phyloP scores from a whole-genome alignment of 2,888 invertebrate genomes.

The Drosophila histrio region DNA sequence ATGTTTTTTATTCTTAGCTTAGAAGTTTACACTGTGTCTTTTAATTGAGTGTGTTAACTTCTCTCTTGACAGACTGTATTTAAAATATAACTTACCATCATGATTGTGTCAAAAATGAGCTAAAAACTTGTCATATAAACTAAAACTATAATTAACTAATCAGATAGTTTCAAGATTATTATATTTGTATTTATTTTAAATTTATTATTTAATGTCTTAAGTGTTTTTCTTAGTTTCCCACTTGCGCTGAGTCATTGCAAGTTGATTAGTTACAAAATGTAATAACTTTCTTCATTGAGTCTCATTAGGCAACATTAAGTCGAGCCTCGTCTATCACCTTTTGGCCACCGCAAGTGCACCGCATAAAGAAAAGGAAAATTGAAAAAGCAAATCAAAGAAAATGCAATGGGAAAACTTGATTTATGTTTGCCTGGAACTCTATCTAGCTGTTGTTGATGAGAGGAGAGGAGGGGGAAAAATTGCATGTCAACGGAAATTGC shows the following conservation, averaged over 20 bases:
- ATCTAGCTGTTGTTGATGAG: neutral
- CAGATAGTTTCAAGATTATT: neutral
- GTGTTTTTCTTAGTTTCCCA: neutral
- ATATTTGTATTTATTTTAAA: neutral
- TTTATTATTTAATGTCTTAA: neutral
- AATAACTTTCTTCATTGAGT: conserved; percentile 22
- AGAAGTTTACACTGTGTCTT: too few species aligned
- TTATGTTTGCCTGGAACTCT: conserved; percentile 22
- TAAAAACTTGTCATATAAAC: too few species aligned
- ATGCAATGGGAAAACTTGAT: conserved; percentile 59
- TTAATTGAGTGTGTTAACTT: too few species aligned
- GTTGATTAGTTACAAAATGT: neutral
- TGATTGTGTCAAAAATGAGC: too few species aligned
- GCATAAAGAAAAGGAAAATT: conserved; percentile 3
- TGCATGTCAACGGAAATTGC: conserved; percentile 71
- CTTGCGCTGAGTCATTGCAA: neutral
- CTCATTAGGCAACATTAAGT: conserved; percentile 34
- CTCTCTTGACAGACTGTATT: too few species aligned
- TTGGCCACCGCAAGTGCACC: conserved; percentile 16
- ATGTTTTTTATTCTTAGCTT: too few species aligned
- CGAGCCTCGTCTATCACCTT: conserved; percentile 20
- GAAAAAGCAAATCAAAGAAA: conserved; percentile 26
- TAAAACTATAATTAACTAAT: neutral
- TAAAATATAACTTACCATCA: too few species aligned
- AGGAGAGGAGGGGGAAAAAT: conserved; percentile 23